Evolutionary conservation across 2,888 invertebrate species (phyloP).

Genomic region (Caenorhabditis panamensis): DNA sequence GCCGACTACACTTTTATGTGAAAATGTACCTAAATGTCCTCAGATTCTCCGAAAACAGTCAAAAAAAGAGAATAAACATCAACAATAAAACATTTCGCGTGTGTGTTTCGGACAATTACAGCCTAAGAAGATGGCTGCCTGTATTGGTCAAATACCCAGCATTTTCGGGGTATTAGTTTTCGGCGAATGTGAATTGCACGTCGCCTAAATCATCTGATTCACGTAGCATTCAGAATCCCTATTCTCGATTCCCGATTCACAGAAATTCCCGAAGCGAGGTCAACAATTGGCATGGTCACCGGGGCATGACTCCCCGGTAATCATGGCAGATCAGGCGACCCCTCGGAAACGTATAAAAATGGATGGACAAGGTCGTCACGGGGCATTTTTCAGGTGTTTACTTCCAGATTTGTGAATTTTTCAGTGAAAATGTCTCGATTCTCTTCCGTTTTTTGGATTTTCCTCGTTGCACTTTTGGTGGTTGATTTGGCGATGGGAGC

Average conservation of each 20-base stretch:
- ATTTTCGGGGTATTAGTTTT: constrained; percentile 32
- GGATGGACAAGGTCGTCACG: constrained; percentile 32
- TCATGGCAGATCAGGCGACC: constrained; percentile 17
- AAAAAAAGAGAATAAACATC: no score
- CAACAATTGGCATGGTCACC: constrained; percentile 47
- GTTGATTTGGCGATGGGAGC: constrained; percentile 4
- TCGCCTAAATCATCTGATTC: no score
- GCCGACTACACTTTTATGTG: constrained; percentile 69
- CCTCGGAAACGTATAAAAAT: constrained; percentile 14
- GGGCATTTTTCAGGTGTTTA: neutral
- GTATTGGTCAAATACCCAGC: constrained; percentile 40
- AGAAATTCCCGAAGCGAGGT: constrained; percentile 29
- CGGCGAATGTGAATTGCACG: constrained; percentile 23
- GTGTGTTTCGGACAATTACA: constrained; percentile 26
- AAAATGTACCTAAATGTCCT: constrained; percentile 22
- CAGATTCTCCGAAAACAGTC: no score
- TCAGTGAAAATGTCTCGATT: constrained; percentile 20
- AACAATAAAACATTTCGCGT: constrained; percentile 4
- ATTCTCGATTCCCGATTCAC: constrained; percentile 18
- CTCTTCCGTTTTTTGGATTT: constrained; percentile 10
- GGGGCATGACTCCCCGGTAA: constrained; percentile 49
- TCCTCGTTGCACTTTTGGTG: constrained; percentile 16
- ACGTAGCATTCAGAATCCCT: no score
- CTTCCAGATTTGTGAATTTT: neutral
- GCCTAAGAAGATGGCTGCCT: no score